Conservation (phyloP, 2,888 invertebrate species). For the Antheraea yamamai region DNA sequence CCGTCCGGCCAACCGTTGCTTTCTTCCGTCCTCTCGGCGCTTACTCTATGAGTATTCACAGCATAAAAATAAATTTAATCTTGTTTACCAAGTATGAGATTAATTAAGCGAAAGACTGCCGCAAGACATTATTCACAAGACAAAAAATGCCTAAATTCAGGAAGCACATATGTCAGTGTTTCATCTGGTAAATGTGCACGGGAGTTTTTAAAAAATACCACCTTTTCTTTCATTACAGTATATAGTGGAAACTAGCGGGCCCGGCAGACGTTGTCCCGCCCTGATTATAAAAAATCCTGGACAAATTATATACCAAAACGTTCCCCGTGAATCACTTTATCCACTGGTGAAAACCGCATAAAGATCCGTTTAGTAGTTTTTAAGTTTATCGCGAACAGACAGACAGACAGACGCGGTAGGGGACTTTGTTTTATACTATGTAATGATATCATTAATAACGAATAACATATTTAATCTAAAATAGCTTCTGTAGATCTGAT, state of each 20-base stretch:
- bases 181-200: background rate
- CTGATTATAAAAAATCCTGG: no score
- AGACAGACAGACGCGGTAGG: no score
- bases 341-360: no score
- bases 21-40: conserved; percentile 17
- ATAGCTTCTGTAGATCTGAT: background rate
- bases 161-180: background rate
- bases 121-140: background rate
- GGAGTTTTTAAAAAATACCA: background rate
- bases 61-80: background rate
- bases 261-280: no score
- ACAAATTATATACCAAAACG: no score
- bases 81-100: background rate
- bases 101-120: background rate
- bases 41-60: background rate
- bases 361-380: no score
- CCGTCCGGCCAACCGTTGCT: conserved; percentile 56
- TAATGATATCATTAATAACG: background rate
- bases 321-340: no score
- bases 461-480: background rate
- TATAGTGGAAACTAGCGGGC: background rate
- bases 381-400: no score
- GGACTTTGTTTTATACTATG: no score
- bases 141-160: background rate
- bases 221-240: background rate